These are phyloP conservation scores for Thecophora atra DNA, from an alignment of 2,888 invertebrate genomes.

Conservation along the genomic window DNA sequence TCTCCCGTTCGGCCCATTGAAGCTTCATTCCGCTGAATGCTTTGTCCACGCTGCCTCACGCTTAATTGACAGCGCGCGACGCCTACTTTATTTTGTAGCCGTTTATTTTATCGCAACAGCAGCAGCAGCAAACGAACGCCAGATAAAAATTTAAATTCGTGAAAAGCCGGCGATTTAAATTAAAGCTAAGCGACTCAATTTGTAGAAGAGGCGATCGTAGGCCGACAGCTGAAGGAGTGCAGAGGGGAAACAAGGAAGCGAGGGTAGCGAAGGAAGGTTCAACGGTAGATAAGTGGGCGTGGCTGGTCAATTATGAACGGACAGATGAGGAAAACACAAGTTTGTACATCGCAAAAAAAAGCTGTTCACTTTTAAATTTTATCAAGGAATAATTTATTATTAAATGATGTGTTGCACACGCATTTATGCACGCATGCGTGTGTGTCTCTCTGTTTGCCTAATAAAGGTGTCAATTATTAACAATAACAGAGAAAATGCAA, in stretches of 20 bases:
- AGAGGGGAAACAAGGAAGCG: not conserved
- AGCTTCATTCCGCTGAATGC: too few species aligned
- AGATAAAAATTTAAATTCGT: not conserved
- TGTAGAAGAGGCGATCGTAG: not conserved
- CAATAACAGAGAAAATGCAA: too few species aligned
- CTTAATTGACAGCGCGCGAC: constrained; percentile 6
- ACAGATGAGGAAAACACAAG: not conserved
- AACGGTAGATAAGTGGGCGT: not conserved
- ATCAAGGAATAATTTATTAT: too few species aligned
- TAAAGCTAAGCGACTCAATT: constrained; percentile 5
- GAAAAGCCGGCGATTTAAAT: not conserved
- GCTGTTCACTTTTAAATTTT: too few species aligned
- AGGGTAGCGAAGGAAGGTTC: not conserved
- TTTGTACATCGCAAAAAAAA: not conserved
- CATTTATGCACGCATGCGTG: too few species aligned
- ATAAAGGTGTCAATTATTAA: too few species aligned
- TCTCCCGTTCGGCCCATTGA: not conserved
- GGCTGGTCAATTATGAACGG: not conserved
- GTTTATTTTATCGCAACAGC: not conserved
- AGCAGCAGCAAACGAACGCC: not conserved
- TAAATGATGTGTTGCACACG: too few species aligned
- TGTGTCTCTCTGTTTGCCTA: too few species aligned
- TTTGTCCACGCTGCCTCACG: not conserved
- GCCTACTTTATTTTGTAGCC: constrained; percentile 1
- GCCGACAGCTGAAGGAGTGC: not conserved